phyloP scores from a whole-genome alignment of 2,797 vertebrate species.

The Loriculus beryllinus region DNA sequence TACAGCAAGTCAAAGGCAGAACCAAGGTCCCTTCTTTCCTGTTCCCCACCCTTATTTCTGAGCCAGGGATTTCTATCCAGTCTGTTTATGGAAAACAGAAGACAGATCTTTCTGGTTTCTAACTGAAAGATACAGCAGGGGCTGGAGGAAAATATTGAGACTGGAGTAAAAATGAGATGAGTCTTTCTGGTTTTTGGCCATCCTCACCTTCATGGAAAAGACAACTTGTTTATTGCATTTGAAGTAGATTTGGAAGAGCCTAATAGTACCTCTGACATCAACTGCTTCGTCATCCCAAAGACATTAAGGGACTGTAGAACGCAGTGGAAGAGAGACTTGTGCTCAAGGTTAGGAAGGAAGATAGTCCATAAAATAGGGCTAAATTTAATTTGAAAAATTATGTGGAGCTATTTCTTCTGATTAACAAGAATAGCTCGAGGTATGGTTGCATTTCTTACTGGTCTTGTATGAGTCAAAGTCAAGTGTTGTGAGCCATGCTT shows the following conservation, averaged over 20 bases:
- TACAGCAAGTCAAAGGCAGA: background rate
- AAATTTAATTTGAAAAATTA: background rate
- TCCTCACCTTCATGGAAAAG: background rate
- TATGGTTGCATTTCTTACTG: background rate
- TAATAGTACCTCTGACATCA: slow-evolving; percentile 2
- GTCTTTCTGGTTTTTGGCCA: background rate
- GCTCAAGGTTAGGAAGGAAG: background rate
- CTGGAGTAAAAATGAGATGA: background rate
- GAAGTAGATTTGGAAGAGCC: background rate
- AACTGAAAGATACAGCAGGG: background rate
- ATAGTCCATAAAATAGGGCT: background rate
- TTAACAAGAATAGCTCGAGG: slow-evolving; percentile 4
- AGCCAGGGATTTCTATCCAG: background rate
- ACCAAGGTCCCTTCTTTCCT: background rate
- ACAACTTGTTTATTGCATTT: slow-evolving; percentile 29
- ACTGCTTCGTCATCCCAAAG: background rate
- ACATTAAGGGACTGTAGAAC: background rate
- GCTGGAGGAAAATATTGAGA: background rate
- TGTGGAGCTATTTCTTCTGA: slow-evolving; percentile 1
- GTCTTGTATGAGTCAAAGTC: background rate
- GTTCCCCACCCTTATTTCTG: background rate
- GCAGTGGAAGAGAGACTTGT: background rate
- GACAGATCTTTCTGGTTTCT: background rate
- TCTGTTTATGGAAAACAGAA: background rate
- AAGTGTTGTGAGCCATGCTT: slow-evolving; percentile 15